phyloP scores from a whole-genome alignment of 2,888 invertebrate genomes.

The Labia minor region DNA sequence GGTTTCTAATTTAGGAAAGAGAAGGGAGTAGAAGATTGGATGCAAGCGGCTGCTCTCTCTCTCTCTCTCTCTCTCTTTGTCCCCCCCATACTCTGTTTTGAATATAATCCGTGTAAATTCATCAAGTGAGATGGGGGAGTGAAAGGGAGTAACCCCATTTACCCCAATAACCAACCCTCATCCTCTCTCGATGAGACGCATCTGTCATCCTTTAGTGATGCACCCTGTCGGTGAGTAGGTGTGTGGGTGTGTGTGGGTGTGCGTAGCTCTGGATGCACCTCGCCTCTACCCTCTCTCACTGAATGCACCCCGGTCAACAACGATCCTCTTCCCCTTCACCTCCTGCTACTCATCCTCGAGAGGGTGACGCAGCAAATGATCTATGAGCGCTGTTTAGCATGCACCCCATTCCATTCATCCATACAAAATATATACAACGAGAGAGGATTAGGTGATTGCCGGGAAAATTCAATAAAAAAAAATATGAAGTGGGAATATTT shows the following conservation, averaged over 20 bases:
- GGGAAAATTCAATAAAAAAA: not conserved
- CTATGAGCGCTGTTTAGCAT: not conserved
- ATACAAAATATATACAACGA: not conserved
- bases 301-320: no score
- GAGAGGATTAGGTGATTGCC: not conserved
- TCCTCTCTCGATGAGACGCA: not conserved
- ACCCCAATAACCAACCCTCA: slow-evolving; percentile 13
- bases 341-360: no score
- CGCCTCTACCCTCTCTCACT: not conserved
- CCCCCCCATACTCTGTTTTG: no score
- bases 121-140: not conserved
- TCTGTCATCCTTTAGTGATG: slow-evolving; percentile 4
- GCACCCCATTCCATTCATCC: not conserved
- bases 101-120: slow-evolving; percentile 13
- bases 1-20: slow-evolving; percentile 4
- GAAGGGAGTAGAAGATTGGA: not conserved
- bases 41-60: not conserved
- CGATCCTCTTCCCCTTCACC: no score
- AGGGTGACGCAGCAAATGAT: slow-evolving; percentile 13
- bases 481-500: not conserved
- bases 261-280: not conserved
- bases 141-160: not conserved
- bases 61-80: no score
- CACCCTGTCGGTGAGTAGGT: not conserved
- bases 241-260: not conserved